Evolutionary conservation across 2,797 vertebrate species (phyloP).

Genomic region (Paguma larvata): DNA sequence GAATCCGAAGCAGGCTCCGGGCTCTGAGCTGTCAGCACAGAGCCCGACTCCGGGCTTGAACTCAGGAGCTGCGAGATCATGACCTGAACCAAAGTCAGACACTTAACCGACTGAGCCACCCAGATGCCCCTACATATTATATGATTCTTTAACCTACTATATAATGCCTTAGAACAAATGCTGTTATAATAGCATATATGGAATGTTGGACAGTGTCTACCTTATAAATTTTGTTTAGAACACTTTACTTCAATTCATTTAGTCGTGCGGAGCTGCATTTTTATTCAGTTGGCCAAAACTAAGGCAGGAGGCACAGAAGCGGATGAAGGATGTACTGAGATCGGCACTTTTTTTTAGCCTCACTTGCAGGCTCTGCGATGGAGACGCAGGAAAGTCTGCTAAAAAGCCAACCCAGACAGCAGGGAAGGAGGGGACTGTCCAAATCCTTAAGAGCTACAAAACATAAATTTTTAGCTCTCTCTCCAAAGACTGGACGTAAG

Average conservation of each 20-base stretch:
- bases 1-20: too few relatives aligned
- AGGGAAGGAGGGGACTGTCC: background rate
- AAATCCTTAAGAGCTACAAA: background rate
- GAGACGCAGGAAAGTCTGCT: background rate
- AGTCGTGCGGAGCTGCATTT: background rate
- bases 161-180: background rate
- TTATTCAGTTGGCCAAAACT: background rate
- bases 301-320: background rate
- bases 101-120: too few relatives aligned
- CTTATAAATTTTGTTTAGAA: background rate
- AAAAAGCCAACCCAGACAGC: background rate
- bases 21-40: too few relatives aligned
- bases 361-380: background rate
- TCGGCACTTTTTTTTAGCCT: background rate
- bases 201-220: background rate
- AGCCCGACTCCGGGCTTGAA: too few relatives aligned
- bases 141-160: too few relatives aligned
- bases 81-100: too few relatives aligned
- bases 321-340: background rate
- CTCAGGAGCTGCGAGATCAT: too few relatives aligned
- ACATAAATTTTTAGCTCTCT: too few relatives aligned
- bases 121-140: background rate
- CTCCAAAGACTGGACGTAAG: background rate
- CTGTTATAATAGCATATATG: background rate
- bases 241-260: background rate